phyloP scores from a whole-genome alignment of 2,888 invertebrate genomes.

The Dolomedes plantarius region DNA sequence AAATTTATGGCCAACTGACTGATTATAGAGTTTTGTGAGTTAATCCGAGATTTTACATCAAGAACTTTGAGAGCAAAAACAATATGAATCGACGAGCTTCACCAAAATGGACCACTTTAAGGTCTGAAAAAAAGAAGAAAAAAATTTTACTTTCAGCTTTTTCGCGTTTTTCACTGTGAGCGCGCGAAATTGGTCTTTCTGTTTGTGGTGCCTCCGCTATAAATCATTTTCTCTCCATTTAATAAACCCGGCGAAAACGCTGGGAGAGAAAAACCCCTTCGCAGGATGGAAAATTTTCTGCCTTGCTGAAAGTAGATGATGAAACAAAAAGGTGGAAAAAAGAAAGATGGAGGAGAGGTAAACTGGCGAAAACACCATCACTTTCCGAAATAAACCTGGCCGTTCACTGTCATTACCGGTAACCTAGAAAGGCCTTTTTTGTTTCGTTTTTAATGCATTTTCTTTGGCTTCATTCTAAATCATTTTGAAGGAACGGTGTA shows the following conservation, averaged over 20 bases:
- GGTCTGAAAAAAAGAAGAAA: not conserved
- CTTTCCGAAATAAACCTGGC: constrained; percentile 58
- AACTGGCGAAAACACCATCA: constrained; percentile 67
- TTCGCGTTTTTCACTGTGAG: not conserved
- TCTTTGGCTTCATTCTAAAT: constrained; percentile 19
- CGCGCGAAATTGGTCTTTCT: constrained; percentile 64
- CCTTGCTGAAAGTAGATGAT: constrained; percentile 20
- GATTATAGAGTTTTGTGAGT: not conserved
- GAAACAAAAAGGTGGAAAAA: constrained; percentile 44
- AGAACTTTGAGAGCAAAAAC: not conserved
- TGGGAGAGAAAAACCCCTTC: constrained; percentile 27
- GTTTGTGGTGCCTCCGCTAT: constrained; percentile 28
- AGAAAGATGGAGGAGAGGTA: constrained; percentile 25
- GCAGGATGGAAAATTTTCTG: not conserved
- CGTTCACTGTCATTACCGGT: constrained; percentile 56
- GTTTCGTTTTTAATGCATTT: constrained; percentile 7
- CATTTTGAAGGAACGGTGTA: not conserved
- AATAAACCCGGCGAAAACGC: constrained; percentile 57
- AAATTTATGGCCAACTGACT: not conserved
- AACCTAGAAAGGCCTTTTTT: constrained; percentile 12
- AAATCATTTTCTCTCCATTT: constrained; percentile 70
- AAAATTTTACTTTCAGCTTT: constrained; percentile 2
- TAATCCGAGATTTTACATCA: not conserved
- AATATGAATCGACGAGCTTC: not conserved
- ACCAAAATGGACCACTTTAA: not conserved